Base-by-base conservation (phyloP, 2,797 vertebrate species). In the Pantherophis vulpinus region DNA sequence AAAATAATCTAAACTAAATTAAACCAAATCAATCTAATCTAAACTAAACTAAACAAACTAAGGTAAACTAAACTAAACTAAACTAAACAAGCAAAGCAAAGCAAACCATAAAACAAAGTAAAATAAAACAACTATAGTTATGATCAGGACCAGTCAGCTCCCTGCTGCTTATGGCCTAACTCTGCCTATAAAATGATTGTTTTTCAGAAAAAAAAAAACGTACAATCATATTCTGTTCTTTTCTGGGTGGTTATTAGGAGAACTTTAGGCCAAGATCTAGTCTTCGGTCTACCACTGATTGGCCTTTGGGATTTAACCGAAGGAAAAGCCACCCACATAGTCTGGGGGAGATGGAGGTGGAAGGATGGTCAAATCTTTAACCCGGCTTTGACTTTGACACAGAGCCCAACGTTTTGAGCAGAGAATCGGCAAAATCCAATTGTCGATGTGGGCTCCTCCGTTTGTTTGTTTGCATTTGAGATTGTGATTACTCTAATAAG, bases 401-500 rank as follows among this genome's bases (percentile, higher is more conserved):
- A 16, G 18, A 66, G 16, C 27, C 37, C 61, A 20, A 54, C 20
- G 29, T 27, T n/a, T 0, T 29, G 42, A n/a, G 10, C 25, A 42
- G 18, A 56, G 16, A 16, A 13, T 8, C 4, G 54, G n/a, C 79
- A 74, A 95, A 90, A 90, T 91, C 92, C 60, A 47, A 74, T 87
- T 42, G 90, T 90, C 37, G n/a, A 54, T 47, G 51, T 94, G n/a
- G 25, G 91, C 51, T 87, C 93, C 95, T 89, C 63, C 32, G 63
- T 93, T 2, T 0, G 0, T 42, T 95, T 94, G 8, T 60, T 95
- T 94, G 92, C 92, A 89, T 93, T 20, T 0, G 0, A 0, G 70
- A 25, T 0, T 0, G 37, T 96, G 0, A 20, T 95, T 96, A 94
- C 51, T 93, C 91, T 96, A 47, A 91, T 87, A 29, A 90, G 92